phyloP scores from a whole-genome alignment of 2,113 vertebrate species.

The Megaceryle torquata region DNA sequence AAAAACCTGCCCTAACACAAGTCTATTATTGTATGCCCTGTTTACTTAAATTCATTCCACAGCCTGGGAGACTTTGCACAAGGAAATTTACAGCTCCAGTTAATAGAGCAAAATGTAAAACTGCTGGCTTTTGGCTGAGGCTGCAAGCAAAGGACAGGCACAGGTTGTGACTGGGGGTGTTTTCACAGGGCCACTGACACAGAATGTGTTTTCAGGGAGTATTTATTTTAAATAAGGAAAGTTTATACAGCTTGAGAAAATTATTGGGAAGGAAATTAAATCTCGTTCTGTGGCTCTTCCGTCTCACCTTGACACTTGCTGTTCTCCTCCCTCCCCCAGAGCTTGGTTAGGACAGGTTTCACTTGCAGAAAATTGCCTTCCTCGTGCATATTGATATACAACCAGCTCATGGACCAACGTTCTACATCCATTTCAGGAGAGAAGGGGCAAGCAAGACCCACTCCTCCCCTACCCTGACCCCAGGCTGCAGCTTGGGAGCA shows the following conservation, averaged over 20 bases:
- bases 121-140: conserved; percentile 41
- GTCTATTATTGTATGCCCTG: conserved; percentile 3
- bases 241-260: conserved; percentile 76
- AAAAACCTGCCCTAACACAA: conserved; percentile 41
- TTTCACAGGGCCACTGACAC: conserved; percentile 50
- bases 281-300: conserved; percentile 52
- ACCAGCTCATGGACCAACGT: neutral
- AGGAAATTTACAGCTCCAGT: conserved; percentile 41
- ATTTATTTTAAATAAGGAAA: conserved; percentile 72
- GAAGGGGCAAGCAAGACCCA: neutral
- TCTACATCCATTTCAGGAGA: neutral
- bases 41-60: conserved; percentile 21
- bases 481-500: neutral
- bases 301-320: conserved; percentile 49
- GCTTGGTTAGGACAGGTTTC: conserved; percentile 17
- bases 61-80: conserved; percentile 38
- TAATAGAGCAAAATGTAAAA: conserved; percentile 60
- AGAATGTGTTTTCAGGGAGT: conserved; percentile 62
- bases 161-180: conserved; percentile 62
- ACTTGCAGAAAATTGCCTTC: conserved; percentile 25
- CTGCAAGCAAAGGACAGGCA: conserved; percentile 19
- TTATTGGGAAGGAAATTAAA: conserved; percentile 75
- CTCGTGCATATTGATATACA: neutral
- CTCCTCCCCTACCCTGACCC: neutral
- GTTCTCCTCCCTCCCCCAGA: conserved; percentile 32